A percentile compares a stretch with the other conserved stretches of the same genome.
These are phyloP conservation scores for Neuroscelio doddi DNA, from an alignment of 2,888 invertebrate species.

Conservation along the genomic window DNA sequence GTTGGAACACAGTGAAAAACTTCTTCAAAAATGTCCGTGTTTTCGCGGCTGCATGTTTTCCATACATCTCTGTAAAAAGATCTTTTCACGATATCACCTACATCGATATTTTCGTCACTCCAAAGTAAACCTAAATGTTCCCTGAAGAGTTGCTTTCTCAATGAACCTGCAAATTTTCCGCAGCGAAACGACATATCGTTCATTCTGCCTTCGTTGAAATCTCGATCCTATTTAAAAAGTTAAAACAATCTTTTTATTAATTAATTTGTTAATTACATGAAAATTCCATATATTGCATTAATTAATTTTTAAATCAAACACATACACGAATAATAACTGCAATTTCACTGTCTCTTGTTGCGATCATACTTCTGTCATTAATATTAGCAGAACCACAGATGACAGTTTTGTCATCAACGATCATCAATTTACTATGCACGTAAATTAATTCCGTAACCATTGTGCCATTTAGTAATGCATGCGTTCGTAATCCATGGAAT, in stretches of 20 bases:
- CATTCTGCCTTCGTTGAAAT: slow-evolving; percentile 86
- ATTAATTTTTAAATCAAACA: no score
- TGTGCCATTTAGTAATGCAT: slow-evolving; percentile 84
- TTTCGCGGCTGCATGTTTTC: slow-evolving; percentile 84
- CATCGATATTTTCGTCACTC: slow-evolving; percentile 73
- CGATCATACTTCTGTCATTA: slow-evolving; percentile 93
- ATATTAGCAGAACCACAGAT: slow-evolving; percentile 99
- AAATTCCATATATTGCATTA: no score
- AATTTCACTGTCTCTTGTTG: slow-evolving; percentile 95
- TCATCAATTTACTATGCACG: slow-evolving; percentile 97
- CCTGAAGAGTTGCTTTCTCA: slow-evolving; percentile 88
- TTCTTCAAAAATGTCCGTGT: slow-evolving; percentile 93
- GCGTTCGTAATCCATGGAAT: slow-evolving; percentile 91
- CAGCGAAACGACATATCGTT: slow-evolving; percentile 86
- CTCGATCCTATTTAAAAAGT: slow-evolving; percentile 78
- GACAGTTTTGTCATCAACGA: slow-evolving; percentile 91
- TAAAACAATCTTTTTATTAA: no score
- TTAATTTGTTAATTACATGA: not conserved
- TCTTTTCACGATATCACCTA: slow-evolving; percentile 84
- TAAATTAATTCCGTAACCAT: slow-evolving; percentile 95
- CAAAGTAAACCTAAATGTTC: slow-evolving; percentile 90
- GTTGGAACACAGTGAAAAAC: slow-evolving; percentile 94
- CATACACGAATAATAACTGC: slow-evolving; percentile 88
- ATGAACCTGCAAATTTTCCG: slow-evolving; percentile 89
- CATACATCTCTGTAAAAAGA: slow-evolving; percentile 90